phyloP scores from a whole-genome alignment of 2,888 invertebrate species.

The Pachydiplax longipennis region DNA sequence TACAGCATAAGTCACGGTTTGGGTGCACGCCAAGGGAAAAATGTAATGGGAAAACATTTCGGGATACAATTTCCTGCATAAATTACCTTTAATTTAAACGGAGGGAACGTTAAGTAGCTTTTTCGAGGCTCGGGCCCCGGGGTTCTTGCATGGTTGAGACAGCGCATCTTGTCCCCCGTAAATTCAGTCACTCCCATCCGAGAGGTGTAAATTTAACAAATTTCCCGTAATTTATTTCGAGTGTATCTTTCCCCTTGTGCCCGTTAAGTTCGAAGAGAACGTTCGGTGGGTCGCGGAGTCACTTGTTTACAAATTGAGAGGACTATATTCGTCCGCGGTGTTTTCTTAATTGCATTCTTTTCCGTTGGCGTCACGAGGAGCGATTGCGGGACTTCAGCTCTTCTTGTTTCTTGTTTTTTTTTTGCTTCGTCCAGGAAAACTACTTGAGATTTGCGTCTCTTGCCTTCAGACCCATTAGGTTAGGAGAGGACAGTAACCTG shows the following conservation, averaged over 20 bases:
- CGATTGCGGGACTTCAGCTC: too few species aligned
- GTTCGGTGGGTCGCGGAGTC: background rate
- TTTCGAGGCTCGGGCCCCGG: background rate
- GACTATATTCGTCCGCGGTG: too few species aligned
- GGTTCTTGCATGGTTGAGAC: background rate
- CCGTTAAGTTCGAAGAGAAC: background rate
- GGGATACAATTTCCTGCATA: background rate
- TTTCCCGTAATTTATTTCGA: background rate
- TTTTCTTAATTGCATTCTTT: too few species aligned
- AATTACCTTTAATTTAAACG: background rate
- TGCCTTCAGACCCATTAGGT: too few species aligned
- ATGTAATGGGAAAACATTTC: background rate
- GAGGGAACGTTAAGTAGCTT: background rate
- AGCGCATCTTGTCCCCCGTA: background rate
- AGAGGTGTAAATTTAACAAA: background rate
- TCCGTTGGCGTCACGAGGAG: too few species aligned
- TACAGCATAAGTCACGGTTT: background rate
- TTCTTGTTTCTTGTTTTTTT: too few species aligned
- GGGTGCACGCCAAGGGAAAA: background rate
- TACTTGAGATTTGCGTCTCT: too few species aligned
- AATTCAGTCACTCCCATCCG: background rate
- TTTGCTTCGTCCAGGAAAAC: too few species aligned
- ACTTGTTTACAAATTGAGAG: background rate
- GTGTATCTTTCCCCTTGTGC: background rate
- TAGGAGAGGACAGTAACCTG: too few species aligned